Evolutionary conservation across 2,888 invertebrate species (phyloP).

Genomic region (Molorchus minor): DNA sequence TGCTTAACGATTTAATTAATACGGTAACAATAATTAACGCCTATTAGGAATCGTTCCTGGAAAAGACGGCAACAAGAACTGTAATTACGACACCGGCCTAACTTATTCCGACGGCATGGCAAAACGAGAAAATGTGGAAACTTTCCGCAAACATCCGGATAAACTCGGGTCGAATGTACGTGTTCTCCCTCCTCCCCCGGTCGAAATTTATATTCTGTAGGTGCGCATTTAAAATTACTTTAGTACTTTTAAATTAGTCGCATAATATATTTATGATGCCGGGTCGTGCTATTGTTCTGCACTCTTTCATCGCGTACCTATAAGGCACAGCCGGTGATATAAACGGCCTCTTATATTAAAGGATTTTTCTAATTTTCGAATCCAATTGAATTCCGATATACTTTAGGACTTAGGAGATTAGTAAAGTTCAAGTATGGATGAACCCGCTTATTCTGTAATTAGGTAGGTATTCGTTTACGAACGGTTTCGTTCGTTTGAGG

Average conservation of each 20-base stretch:
- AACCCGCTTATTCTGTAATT: no score
- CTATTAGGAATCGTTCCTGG: slow-evolving; percentile 52
- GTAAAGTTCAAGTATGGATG: no score
- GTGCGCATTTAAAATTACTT: slow-evolving; percentile 56
- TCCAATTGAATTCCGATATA: no score
- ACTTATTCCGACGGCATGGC: slow-evolving; percentile 55
- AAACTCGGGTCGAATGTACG: slow-evolving; percentile 53
- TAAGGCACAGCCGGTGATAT: slow-evolving; percentile 16
- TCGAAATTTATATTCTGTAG: slow-evolving; percentile 52
- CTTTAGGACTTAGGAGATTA: no score
- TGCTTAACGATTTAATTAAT: slow-evolving; percentile 30
- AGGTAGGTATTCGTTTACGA: no score
- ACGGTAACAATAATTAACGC: slow-evolving; percentile 53
- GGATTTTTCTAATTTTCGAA: no score
- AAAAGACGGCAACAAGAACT: slow-evolving; percentile 54
- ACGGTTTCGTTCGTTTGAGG: no score
- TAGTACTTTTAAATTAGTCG: slow-evolving; percentile 57
- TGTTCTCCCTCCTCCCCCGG: slow-evolving; percentile 48
- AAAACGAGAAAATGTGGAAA: slow-evolving; percentile 57
- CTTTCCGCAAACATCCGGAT: slow-evolving; percentile 57
- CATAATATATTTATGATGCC: slow-evolving; percentile 54
- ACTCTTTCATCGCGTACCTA: slow-evolving; percentile 23
- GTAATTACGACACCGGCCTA: slow-evolving; percentile 56
- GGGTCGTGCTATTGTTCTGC: slow-evolving; percentile 36
- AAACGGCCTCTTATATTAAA: slow-evolving; percentile 17